Evolutionary conservation across 2,113 vertebrate genomes (phyloP).

Genomic region (Sphaerodactylus townsendi): DNA sequence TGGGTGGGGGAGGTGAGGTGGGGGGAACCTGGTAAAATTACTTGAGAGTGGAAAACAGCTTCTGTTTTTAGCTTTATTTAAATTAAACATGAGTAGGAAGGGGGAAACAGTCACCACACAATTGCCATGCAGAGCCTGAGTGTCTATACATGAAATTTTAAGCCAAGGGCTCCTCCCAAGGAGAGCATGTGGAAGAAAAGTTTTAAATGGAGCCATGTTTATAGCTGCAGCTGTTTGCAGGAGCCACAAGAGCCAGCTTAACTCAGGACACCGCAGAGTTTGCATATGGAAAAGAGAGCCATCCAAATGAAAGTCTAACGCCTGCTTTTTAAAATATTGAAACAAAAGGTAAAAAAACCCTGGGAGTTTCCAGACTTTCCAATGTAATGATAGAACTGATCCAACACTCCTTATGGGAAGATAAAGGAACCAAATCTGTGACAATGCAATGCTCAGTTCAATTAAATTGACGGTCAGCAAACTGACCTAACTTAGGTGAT

Average conservation of each 20-base stretch:
- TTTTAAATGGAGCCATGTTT: conserved; percentile 60
- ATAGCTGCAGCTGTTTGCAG: conserved; percentile 41
- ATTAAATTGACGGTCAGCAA: too few species aligned
- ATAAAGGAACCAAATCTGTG: too few species aligned
- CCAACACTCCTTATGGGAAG: too few species aligned
- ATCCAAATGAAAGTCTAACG: conserved; percentile 15
- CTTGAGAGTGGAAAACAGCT: conserved; percentile 43
- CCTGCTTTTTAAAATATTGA: too few species aligned
- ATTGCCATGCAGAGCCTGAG: conserved; percentile 55
- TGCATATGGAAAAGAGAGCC: not conserved
- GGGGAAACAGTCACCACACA: conserved; percentile 48
- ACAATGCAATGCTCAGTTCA: too few species aligned
- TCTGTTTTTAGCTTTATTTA: conserved; percentile 35
- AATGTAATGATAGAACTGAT: too few species aligned
- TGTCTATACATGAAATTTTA: conserved; percentile 36
- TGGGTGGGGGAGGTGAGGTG: too few species aligned
- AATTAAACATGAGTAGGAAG: conserved; percentile 46
- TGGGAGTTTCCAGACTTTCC: too few species aligned
- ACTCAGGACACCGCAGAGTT: conserved; percentile 28
- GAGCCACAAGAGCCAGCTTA: conserved; percentile 38
- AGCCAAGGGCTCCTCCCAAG: conserved; percentile 57
- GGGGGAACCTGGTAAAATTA: conserved; percentile 19
- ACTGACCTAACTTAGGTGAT: too few species aligned
- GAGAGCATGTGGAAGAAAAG: conserved; percentile 45
- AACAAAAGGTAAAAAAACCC: too few species aligned